Conservation (phyloP, 2,888 invertebrate genomes). For the Caenorhabditis sp. region DNA sequence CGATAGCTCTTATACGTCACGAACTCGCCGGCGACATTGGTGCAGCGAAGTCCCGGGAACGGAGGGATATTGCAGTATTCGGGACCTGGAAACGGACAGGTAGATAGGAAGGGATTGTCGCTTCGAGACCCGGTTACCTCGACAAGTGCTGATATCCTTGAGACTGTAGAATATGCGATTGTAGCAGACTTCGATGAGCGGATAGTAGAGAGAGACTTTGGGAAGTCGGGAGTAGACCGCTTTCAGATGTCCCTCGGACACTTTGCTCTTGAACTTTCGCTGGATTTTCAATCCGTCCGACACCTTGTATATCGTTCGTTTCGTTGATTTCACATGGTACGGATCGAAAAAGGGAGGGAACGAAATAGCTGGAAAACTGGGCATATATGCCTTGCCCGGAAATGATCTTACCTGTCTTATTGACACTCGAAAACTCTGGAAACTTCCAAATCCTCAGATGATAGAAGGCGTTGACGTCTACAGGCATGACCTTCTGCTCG, state of each 20-base stretch:
- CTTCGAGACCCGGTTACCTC: constrained; percentile 37
- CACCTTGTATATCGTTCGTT: constrained; percentile 46
- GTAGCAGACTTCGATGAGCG: constrained; percentile 79
- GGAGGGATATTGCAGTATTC: constrained; percentile 70
- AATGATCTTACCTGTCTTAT: constrained; percentile 31
- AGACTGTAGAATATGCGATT: constrained; percentile 78
- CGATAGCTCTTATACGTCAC: constrained; percentile 60
- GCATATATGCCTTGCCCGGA: too few relatives aligned
- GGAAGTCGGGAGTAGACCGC: constrained; percentile 70
- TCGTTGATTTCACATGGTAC: constrained; percentile 31
- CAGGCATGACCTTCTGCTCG: constrained; percentile 64
- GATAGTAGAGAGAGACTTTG: constrained; percentile 74
- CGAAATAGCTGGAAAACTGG: constrained; percentile 37
- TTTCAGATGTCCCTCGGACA: constrained; percentile 31
- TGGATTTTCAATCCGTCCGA: constrained; percentile 57
- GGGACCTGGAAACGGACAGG: constrained; percentile 64
- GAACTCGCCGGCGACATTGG: constrained; percentile 64
- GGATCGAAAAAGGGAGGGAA: constrained; percentile 50
- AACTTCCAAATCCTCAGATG: constrained; percentile 70
- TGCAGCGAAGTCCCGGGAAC: constrained; percentile 68
- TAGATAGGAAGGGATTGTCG: background rate
- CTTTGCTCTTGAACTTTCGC: constrained; percentile 48
- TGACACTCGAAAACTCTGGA: constrained; percentile 19
- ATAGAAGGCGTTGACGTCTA: constrained; percentile 62
- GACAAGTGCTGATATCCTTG: constrained; percentile 65